Evolutionary conservation across 1,140 invertebrate genomes (phyloP).

Genomic region (Polypedilum pembai): DNA sequence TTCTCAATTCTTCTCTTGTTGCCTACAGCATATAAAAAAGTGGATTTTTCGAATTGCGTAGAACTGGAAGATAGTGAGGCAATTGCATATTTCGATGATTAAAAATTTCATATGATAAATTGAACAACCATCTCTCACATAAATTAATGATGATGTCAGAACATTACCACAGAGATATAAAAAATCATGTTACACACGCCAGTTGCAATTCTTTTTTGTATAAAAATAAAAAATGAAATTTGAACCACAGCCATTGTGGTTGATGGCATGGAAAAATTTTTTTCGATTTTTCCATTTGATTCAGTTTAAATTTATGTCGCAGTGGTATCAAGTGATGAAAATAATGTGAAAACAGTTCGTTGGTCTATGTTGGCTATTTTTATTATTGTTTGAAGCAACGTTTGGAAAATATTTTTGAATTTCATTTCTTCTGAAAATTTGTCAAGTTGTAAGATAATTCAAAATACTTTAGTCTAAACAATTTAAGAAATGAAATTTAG

Average conservation of each 20-base stretch:
- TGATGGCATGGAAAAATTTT: not conserved
- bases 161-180: not conserved
- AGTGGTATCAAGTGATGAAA: not conserved
- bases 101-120: not conserved
- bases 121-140: not conserved
- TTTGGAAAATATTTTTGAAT: not conserved
- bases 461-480: no score
- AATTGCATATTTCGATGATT: not conserved
- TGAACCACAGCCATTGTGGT: not conserved
- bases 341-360: not conserved
- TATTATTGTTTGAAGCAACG: not conserved
- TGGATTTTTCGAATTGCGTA: not conserved
- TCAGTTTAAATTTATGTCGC: not conserved
- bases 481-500: no score
- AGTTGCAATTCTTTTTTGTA: not conserved
- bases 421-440: no score
- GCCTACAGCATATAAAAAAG: not conserved
- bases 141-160: conserved; percentile 13
- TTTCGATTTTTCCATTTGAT: not conserved
- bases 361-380: not conserved
- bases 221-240: not conserved
- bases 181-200: not conserved
- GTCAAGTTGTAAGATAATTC: no score
- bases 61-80: not conserved
- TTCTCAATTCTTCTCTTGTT: not conserved